These are phyloP conservation scores for Dinocampus coccinellae DNA, from an alignment of 2,888 invertebrate species.

Conservation along the genomic window DNA sequence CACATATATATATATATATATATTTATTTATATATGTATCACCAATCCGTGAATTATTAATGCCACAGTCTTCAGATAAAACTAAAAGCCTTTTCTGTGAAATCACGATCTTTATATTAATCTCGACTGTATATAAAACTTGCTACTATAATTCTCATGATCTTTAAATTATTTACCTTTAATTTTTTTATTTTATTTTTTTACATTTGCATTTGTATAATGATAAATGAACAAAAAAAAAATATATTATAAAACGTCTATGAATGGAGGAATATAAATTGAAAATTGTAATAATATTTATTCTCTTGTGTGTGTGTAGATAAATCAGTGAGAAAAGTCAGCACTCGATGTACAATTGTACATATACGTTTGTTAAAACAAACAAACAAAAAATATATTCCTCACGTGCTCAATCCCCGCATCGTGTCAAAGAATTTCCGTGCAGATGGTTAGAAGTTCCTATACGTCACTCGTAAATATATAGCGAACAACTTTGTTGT, in stretches of 20 bases:
- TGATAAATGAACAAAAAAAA: too few relatives aligned
- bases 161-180: neutral
- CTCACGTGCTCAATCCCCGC: constrained; percentile 43
- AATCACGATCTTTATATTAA: constrained; percentile 34
- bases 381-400: constrained; percentile 45
- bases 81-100: constrained; percentile 59
- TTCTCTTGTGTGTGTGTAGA: neutral
- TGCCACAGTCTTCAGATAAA: constrained; percentile 54
- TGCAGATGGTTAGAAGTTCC: constrained; percentile 39
- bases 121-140: neutral
- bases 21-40: constrained; percentile 31
- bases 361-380: constrained; percentile 25
- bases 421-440: constrained; percentile 48
- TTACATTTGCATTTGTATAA: neutral
- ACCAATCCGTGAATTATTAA: constrained; percentile 50
- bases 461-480: constrained; percentile 44
- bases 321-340: neutral
- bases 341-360: neutral
- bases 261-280: neutral
- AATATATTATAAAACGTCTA: neutral
- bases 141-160: neutral
- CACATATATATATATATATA: too few relatives aligned
- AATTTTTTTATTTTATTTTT: neutral
- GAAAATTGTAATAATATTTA: neutral
- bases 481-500: constrained; percentile 46